These are phyloP conservation scores for Grus americana DNA, from an alignment of 2,113 vertebrate species.

Conservation along the genomic window DNA sequence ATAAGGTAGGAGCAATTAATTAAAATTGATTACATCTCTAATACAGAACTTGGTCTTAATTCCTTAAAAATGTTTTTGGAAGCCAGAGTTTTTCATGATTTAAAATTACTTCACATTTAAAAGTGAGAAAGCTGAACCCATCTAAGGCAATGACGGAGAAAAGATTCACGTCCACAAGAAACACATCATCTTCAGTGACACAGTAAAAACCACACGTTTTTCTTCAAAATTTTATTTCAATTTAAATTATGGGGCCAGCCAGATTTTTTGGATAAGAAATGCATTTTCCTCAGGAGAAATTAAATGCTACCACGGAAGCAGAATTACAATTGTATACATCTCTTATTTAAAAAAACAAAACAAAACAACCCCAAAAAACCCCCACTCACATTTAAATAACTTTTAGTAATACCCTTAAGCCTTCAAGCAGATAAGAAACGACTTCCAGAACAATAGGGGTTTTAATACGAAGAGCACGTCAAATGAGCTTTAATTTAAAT, in stretches of 20 bases:
- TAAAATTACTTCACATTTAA: not conserved
- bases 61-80: not conserved
- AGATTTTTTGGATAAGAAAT: slow-evolving; percentile 83
- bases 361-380: not conserved
- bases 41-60: not conserved
- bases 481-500: slow-evolving; percentile 72
- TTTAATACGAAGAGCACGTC: slow-evolving; percentile 69
- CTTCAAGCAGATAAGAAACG: slow-evolving; percentile 72
- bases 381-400: slow-evolving; percentile 62
- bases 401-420: slow-evolving; percentile 67
- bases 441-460: slow-evolving; percentile 57
- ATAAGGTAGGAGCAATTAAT: not conserved
- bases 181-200: not conserved
- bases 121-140: not conserved
- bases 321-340: slow-evolving; percentile 75
- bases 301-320: slow-evolving; percentile 66
- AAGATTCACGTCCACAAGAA: not conserved
- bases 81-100: not conserved
- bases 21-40: not conserved
- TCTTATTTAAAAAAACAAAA: slow-evolving; percentile 5
- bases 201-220: slow-evolving; percentile 56
- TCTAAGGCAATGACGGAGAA: not conserved
- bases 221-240: slow-evolving; percentile 90
- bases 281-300: slow-evolving; percentile 72
- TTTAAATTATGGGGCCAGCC: slow-evolving; percentile 87